Percentiles rank a stretch among this genome's conserved stretches.
Conservation (phyloP, 1,140 invertebrate genomes). For the Marisa cornuarietis region DNA sequence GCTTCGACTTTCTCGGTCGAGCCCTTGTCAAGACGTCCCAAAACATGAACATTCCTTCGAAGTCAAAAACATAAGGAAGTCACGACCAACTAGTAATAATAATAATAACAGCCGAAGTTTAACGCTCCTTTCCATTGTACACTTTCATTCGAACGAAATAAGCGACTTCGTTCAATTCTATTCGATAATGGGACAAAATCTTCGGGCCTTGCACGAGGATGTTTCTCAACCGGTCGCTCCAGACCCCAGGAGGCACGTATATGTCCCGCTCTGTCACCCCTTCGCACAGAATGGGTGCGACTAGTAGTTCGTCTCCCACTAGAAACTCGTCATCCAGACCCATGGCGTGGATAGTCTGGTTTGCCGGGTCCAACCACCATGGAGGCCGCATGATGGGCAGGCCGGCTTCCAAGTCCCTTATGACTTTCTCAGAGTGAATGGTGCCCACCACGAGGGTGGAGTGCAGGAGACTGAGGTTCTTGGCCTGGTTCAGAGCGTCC, state of each 20-base stretch:
- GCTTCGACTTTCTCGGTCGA: background rate
- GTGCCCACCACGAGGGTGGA: slow-evolving; percentile 72
- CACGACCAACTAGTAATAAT: background rate
- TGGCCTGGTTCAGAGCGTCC: slow-evolving; percentile 74
- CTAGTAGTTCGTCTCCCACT: slow-evolving; percentile 81
- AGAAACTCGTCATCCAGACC: slow-evolving; percentile 82
- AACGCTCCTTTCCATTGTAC: slow-evolving; percentile 2
- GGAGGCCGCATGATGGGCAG: slow-evolving; percentile 78
- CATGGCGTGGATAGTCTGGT: slow-evolving; percentile 75
- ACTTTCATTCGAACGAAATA: slow-evolving; percentile 33
- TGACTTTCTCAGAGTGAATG: slow-evolving; percentile 66
- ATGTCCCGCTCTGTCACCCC: slow-evolving; percentile 75
- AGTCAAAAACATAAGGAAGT: background rate
- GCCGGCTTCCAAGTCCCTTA: slow-evolving; percentile 76
- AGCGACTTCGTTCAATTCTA: slow-evolving; percentile 30
- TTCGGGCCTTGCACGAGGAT: slow-evolving; percentile 34
- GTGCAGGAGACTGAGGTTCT: slow-evolving; percentile 76
- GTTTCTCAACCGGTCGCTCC: slow-evolving; percentile 35
- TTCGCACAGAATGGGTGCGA: slow-evolving; percentile 82
- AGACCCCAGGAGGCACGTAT: slow-evolving; percentile 68
- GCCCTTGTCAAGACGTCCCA: background rate
- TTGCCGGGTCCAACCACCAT: slow-evolving; percentile 89
- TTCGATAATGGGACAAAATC: slow-evolving; percentile 29
- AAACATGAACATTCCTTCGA: background rate
- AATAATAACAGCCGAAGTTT: background rate